Evolutionary conservation across 2,113 vertebrate species (phyloP), one percentile per base, ranked within the genome.

Genomic region (Leucopsar rothschildi): DNA sequence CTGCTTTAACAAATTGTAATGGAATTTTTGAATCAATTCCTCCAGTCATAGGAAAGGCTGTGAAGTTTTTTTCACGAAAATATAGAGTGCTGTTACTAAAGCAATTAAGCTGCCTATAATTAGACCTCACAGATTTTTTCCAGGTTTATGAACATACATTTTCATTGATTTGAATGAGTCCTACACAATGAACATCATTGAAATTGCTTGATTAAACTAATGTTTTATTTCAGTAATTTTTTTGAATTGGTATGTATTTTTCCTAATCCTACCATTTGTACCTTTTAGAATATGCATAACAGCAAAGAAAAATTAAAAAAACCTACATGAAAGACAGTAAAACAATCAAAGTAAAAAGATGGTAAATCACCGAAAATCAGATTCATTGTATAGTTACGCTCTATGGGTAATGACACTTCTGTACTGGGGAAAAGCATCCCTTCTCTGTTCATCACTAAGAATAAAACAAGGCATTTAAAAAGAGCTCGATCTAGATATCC

Each of bases 361-460:
- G 6, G 5, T 8, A 83, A 76, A 76, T 63, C 39, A 52, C 1
- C 40, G 12, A 66, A 91, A 75, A 24, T 66, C 42, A 82, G 55
- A 59, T 79, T 59, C 3, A 39, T 56, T 9, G 2, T n/a, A 21
- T 29, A 63, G 24, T 49, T 42, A 31, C 6, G 5, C 1, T 53
- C 16, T 29, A 4, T 20, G 42, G 42, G 19, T 24, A 76, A 76
- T 22, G 22, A 29, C 9, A 27, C 5, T 49, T 70, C 12, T 63
- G 4, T 39, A 29, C 0, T 37, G 25, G 11, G 5, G 7, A 19
- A 83, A 66, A 33, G 20, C 6, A 42, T 57, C 31, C 16, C 6
- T 39, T 75, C 18, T 53, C 25, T 56, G 5, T 52, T 82, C 22
- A 40, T 40, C 28, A 40, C 11, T 37, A 42, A 40, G n/a, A 61